These are phyloP conservation scores for Acyrthosiphon pisum DNA, from an alignment of 1,140 invertebrate species.

Conservation along the genomic window DNA sequence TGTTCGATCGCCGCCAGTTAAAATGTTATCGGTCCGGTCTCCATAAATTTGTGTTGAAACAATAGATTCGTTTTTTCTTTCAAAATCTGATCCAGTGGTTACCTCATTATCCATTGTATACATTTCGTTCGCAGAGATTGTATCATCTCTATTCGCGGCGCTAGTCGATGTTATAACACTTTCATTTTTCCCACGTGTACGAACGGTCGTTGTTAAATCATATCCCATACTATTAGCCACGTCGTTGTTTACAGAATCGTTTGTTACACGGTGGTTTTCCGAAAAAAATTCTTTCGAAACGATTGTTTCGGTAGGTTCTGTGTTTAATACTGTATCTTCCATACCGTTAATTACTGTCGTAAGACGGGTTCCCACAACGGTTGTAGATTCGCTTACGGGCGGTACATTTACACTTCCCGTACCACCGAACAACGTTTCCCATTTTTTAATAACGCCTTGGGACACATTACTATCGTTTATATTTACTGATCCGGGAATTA, in stretches of 20 bases:
- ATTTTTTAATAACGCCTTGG: background rate
- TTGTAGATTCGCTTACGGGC: background rate
- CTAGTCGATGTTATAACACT: slow-evolving; percentile 12
- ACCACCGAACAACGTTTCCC: background rate
- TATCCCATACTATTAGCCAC: background rate
- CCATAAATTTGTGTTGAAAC: slow-evolving; percentile 14
- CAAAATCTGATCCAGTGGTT: slow-evolving; percentile 17
- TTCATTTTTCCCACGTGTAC: slow-evolving; percentile 53
- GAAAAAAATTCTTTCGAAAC: background rate
- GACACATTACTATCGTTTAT: slow-evolving; percentile 10
- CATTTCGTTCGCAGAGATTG: slow-evolving; percentile 13
- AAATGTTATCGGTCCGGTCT: background rate
- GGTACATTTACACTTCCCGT: background rate
- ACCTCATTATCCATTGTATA: slow-evolving; percentile 49
- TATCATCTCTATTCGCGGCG: slow-evolving; percentile 14
- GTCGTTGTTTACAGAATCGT: background rate
- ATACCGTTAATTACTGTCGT: background rate
- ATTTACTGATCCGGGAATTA: background rate
- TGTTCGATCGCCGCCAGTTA: background rate
- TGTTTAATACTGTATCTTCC: background rate
- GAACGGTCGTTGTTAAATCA: slow-evolving; percentile 12
- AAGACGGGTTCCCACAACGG: background rate
- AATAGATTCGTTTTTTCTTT: slow-evolving; percentile 15
- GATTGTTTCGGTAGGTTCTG: background rate
- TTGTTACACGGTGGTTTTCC: background rate